phyloP scores from a whole-genome alignment of 2,797 vertebrate species.

The Nannoperca obscura region DNA sequence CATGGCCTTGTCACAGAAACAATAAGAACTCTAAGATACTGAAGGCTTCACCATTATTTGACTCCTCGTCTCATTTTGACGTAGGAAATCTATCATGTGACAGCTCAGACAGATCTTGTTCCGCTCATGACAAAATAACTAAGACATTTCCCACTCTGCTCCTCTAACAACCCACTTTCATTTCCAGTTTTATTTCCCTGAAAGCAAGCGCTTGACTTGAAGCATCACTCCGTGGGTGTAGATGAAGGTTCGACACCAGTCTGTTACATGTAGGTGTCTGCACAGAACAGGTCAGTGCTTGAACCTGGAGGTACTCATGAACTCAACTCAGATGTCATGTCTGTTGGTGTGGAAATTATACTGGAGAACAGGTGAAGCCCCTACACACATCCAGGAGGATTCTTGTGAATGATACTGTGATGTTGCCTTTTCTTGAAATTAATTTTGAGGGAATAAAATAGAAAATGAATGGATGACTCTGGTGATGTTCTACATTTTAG shows the following conservation, averaged over 20 bases:
- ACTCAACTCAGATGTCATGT: conserved; percentile 44
- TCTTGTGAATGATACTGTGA: conserved; percentile 7
- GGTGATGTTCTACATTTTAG: neutral
- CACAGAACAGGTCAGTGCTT: conserved; percentile 48
- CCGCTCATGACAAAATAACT: conserved; percentile 12
- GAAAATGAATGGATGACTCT: neutral
- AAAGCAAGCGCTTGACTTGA: conserved; percentile 27
- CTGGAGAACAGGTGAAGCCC: conserved; percentile 2
- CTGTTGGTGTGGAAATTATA: conserved; percentile 18
- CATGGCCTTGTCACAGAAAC: neutral
- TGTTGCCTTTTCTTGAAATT: neutral
- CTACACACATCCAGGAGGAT: neutral
- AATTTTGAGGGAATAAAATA: neutral
- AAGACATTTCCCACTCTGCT: neutral
- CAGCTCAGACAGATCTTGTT: conserved; percentile 9
- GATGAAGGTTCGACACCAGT: conserved; percentile 20
- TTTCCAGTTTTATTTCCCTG: conserved; percentile 29
- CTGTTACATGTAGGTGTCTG: conserved; percentile 56
- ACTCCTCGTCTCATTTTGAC: neutral
- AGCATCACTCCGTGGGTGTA: conserved; percentile 21
- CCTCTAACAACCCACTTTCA: conserved; percentile 11
- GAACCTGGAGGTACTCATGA: conserved; percentile 25
- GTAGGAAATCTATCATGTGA: conserved; percentile 4
- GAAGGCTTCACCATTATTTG: neutral
- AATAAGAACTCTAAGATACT: neutral